Evolutionary conservation across 2,797 vertebrate genomes (phyloP), one percentile per base, ranked within the genome.

Genomic region (Enteromius unitaeniatus): DNA sequence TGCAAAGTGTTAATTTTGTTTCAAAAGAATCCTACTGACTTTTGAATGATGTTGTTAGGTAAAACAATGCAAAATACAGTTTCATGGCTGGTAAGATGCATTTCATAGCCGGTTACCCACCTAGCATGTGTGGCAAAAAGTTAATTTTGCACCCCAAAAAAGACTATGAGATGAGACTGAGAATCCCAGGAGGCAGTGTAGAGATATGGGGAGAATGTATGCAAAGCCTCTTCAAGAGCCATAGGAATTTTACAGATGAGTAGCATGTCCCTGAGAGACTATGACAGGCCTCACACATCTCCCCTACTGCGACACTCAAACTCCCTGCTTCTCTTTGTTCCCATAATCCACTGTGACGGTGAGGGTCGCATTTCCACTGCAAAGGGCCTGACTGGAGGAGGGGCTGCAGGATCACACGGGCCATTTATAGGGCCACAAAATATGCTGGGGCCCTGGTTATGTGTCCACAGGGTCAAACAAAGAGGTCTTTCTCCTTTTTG

Each of bases 271-370:
- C 85, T 91, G 91, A 95, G 88, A 88, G 91, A 90, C 94, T 93
- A 92, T 96, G 95, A 95, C 94, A 95, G 91, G 92, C 93, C 88
- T 91, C 80, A 91, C 93, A 15, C 91, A 90, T 94, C 93, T 91
- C 92, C 87, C 92, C 86, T 90, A 93, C 88, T 91, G 91, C 89
- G 87, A 92, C 87, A 89, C 87, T 47, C 89, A 92, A 93, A 92
- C 89, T 90, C 92, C 94, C 92, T 95, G 88, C 88, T 85, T 51
- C 88, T 90, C 92, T 96, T 96, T 96, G 94, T 96, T 94, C 86
- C 47, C 89, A 91, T 93, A 95, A 94, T 94, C 91, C 89, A 89
- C 89, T 91, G 90, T 94, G 93, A 93, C 92, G 67, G 21, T 81
- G 88, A 76, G 87, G 87, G 87, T 91, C 37, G 62, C 90, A 85